Evolutionary conservation across 2,113 vertebrate genomes (phyloP), one percentile per base, ranked within the genome.

Genomic region (Clinocottus analis): DNA sequence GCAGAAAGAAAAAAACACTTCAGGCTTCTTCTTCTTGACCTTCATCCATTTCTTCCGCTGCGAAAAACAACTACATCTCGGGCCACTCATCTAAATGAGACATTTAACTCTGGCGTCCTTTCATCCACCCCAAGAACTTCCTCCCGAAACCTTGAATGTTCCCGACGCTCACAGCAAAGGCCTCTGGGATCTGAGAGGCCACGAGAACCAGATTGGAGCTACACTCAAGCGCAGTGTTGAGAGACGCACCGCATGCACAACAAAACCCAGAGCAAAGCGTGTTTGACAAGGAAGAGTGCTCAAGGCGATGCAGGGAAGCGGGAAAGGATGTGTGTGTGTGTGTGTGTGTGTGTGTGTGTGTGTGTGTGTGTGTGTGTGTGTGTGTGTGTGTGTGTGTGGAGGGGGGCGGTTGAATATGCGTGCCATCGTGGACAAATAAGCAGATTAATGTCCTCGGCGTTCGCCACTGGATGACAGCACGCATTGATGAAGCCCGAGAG

Each of bases 261-360:
- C 80, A 79, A 33, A 85, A 59, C 49, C 61, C 59, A 72, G 69
- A 88, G 59, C 65, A 82, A 74, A 86, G 69, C 72, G 43, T 68
- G 73, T 83, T 63, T 83, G 88, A 87, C 85, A 80, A 55, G 61
- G 62, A 74, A 37, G 75, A 85, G 65, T 3, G 82, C 86, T 84
- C 47, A 64, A 77, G 73, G 85, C 72, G 13, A 77, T 31, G 25
- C 13, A 19, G 49, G 21, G 56, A 12, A 58, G 5, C 9, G 55
- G 68, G 35, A 63, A 58, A 63, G 13, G 65, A 63, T 55, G 33
- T 58, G 58, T n/a, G n/a, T n/a, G n/a, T n/a, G n/a, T n/a, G n/a
- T n/a, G n/a, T n/a, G n/a, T n/a, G n/a, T n/a, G n/a, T n/a, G n/a
- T n/a, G n/a, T n/a, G n/a, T n/a, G n/a, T n/a, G n/a, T n/a, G n/a